Conservation (phyloP, 1,140 invertebrate genomes). For the Gryllus bimaculatus region DNA sequence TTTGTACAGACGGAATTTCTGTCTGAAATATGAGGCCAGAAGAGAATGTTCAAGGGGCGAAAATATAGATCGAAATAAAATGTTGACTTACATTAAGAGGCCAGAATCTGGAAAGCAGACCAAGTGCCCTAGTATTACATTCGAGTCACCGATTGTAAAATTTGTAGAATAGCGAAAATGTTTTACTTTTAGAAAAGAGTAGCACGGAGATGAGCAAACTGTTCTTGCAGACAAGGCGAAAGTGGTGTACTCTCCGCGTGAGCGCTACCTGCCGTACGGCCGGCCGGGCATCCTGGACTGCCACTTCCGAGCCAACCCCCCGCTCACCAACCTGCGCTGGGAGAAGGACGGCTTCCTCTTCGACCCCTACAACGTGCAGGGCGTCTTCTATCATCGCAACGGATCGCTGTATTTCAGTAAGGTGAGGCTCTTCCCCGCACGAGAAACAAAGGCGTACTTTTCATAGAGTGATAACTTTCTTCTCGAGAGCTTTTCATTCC, state of each 20-base stretch:
- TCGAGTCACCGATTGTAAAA: neutral
- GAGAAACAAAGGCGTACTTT: neutral
- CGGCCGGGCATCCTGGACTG: conserved; percentile 84
- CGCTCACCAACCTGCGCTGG: conserved; percentile 86
- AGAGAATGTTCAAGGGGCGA: no score
- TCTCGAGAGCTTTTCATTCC: neutral
- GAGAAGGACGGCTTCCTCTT: conserved; percentile 87
- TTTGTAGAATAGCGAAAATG: neutral
- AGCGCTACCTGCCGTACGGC: conserved; percentile 81
- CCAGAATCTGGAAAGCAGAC: no score
- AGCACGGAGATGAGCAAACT: no score
- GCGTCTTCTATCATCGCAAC: conserved; percentile 75
- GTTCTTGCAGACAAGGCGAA: conserved; percentile 72
- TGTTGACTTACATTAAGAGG: no score
- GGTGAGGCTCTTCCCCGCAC: conserved; percentile 29
- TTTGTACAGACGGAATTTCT: no score
- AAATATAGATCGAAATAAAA: no score
- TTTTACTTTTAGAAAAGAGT: no score
- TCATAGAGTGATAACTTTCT: neutral
- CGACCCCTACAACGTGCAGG: conserved; percentile 81
- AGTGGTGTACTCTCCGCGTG: conserved; percentile 77
- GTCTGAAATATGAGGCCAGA: no score
- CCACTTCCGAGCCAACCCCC: conserved; percentile 86
- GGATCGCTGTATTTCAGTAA: conserved; percentile 77
- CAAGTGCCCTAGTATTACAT: no score